Percentiles rank a stretch among this genome's conserved stretches.
Evolutionary conservation across 53 echinoderm and acorn worm species (phyloP).

Genomic region (Holothuria scabra): DNA sequence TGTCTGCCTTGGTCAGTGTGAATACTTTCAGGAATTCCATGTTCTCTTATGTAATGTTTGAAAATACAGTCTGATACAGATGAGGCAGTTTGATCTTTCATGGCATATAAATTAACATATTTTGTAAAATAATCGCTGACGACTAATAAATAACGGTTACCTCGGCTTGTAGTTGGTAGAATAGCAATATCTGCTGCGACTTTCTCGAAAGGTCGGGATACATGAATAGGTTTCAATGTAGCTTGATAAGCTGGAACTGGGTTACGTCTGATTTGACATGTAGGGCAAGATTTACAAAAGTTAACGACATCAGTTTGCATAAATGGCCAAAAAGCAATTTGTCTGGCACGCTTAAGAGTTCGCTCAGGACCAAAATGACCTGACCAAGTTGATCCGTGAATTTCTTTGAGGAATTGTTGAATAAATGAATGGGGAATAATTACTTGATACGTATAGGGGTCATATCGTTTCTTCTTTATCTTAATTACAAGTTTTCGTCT

Average conservation of each 20-base stretch:
- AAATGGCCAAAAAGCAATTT: slow-evolving; percentile 46
- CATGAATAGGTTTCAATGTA: slow-evolving; percentile 4
- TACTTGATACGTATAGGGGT: background rate
- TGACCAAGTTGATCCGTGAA: slow-evolving; percentile 19
- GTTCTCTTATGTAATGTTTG: slow-evolving; percentile 44
- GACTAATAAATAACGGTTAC: slow-evolving; percentile 47
- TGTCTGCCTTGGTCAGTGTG: slow-evolving; percentile 56
- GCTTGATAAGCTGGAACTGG: slow-evolving; percentile 28
- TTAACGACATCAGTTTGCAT: slow-evolving; percentile 40
- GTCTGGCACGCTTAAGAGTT: slow-evolving; percentile 8
- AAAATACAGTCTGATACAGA: slow-evolving; percentile 43
- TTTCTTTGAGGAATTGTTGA: background rate
- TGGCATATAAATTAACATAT: slow-evolving; percentile 53
- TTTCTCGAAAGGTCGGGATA: background rate
- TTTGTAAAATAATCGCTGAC: slow-evolving; percentile 54
- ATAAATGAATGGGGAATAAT: slow-evolving; percentile 21
- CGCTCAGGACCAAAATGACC: slow-evolving; percentile 48
- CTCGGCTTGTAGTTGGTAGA: slow-evolving; percentile 34
- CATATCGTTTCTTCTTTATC: background rate
- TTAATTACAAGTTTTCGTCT: background rate
- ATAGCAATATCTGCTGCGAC: slow-evolving; percentile 55
- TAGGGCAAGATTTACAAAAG: slow-evolving; percentile 17
- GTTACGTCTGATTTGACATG: slow-evolving; percentile 19
- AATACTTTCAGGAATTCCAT: slow-evolving; percentile 49
- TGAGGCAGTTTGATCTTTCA: slow-evolving; percentile 51